Evolutionary conservation across 2,888 invertebrate genomes (phyloP).

Genomic region (Cephus rjabovi): DNA sequence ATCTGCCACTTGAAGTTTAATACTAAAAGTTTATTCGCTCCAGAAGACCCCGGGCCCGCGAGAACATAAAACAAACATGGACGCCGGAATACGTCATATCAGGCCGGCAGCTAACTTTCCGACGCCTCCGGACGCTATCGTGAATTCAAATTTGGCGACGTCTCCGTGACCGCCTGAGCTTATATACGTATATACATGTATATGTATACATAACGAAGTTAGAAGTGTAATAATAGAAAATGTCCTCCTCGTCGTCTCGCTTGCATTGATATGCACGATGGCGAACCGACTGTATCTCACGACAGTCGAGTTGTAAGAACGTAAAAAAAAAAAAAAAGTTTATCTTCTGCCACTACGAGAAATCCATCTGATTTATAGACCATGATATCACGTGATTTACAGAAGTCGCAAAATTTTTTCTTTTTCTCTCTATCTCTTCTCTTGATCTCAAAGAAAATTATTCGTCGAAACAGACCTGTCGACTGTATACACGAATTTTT

Average conservation of each 20-base stretch:
- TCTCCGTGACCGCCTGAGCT: constrained; percentile 17
- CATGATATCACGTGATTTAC: too few species aligned
- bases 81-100: constrained; percentile 19
- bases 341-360: constrained; percentile 9
- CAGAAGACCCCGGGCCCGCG: constrained; percentile 2
- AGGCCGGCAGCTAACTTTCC: constrained; percentile 6
- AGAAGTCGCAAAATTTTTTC: too few species aligned
- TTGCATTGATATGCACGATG: constrained; percentile 18
- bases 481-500: too few species aligned
- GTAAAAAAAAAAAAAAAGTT: constrained; percentile 13
- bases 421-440: too few species aligned
- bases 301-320: constrained; percentile 13
- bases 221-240: too few species aligned
- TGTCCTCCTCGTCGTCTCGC: too few species aligned
- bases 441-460: too few species aligned
- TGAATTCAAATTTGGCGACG: not conserved
- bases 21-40: constrained; percentile 19
- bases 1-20: constrained; percentile 8
- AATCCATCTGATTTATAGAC: too few species aligned
- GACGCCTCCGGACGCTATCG: not conserved
- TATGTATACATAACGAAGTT: not conserved
- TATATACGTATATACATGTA: constrained; percentile 3
- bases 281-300: constrained; percentile 20
- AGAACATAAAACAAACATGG: constrained; percentile 16
- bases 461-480: too few species aligned